Base-by-base conservation (phyloP, 2,797 vertebrate species). In the Botia almorhae region DNA sequence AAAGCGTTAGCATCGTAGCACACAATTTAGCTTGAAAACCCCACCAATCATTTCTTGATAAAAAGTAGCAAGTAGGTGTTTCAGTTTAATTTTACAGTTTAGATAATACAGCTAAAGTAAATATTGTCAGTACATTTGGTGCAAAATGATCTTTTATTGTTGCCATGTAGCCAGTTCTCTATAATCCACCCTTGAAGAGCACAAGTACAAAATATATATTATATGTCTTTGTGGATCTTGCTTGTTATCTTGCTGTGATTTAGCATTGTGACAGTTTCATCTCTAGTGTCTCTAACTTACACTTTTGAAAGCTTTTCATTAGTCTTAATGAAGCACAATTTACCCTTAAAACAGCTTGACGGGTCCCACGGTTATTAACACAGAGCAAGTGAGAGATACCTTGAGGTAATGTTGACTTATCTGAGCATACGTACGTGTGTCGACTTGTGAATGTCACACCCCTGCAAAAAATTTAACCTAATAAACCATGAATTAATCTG, bases 101-200 rank as follows among this genome's bases (percentile, higher is more conserved):
- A 56, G 53, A 19, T 56, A 17, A 55, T 56, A 6, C 2, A 56
- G 17, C n/a, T 56, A 2, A 19, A 19, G 53, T 19, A 21, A 56
- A 56, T 21, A 11, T 60, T 33, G 33, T 33, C 3, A 11, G 19
- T 16, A n/a, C 17, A 16, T 16, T 53, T 16, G 14, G 14, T 53
- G 51, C 51, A 17, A 55, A 6, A 1, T n/a, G 1, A 55, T 56
- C 19, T 56, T 23, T 63, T 16, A 48, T 5, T 50, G 11, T 23
- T 11, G 29, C 12, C 50, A 43, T 50, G 21, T n/a, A 14, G 14
- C 67, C 63, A 26, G n/a, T 11, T 76, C 63, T 8, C 13, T 36
- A 73, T 71, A 71, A 78, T 69, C 29, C 48, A 48, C 82, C 82
- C 53, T 76, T n/a, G 2, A 80, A 63, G 74, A 80, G 51, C 14